Conservation (phyloP, 2,888 invertebrate species). For the Oxyteleia sp. region DNA sequence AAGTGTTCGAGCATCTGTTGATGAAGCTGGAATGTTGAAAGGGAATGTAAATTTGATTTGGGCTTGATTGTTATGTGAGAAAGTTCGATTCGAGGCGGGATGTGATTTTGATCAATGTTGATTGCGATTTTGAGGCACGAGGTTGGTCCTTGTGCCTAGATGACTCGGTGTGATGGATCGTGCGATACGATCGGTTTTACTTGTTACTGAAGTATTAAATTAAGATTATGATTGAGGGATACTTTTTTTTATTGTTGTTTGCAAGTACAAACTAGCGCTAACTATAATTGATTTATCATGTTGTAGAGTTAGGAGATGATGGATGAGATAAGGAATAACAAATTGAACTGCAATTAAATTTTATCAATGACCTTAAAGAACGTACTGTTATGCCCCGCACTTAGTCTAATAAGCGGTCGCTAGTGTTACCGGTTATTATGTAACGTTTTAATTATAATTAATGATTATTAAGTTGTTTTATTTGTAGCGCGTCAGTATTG, state of each 20-base stretch:
- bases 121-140: constrained; percentile 41
- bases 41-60: constrained; percentile 41
- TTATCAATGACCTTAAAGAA: constrained; percentile 30
- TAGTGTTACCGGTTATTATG: constrained; percentile 22
- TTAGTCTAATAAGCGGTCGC: constrained; percentile 4
- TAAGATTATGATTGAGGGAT: too few species aligned
- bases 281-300: too few species aligned
- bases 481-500: constrained; percentile 32
- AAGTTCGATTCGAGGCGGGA: constrained; percentile 21
- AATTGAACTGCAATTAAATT: constrained; percentile 54
- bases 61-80: constrained; percentile 43
- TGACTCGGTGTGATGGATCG: constrained; percentile 43
- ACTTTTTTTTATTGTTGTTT: too few species aligned
- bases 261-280: too few species aligned
- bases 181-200: constrained; percentile 38
- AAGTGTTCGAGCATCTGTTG: constrained; percentile 88
- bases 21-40: constrained; percentile 82
- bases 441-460: constrained; percentile 41
- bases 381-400: background rate
- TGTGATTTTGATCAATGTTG: constrained; percentile 39
- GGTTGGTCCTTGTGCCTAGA: constrained; percentile 39
- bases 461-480: constrained; percentile 37
- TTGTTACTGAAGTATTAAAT: constrained; percentile 51
- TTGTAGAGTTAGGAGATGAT: too few species aligned
- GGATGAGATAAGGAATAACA: too few species aligned